phyloP scores from a whole-genome alignment of 64 coral and sea anemone genomes.

The Dendrophyllia cribrosa region DNA sequence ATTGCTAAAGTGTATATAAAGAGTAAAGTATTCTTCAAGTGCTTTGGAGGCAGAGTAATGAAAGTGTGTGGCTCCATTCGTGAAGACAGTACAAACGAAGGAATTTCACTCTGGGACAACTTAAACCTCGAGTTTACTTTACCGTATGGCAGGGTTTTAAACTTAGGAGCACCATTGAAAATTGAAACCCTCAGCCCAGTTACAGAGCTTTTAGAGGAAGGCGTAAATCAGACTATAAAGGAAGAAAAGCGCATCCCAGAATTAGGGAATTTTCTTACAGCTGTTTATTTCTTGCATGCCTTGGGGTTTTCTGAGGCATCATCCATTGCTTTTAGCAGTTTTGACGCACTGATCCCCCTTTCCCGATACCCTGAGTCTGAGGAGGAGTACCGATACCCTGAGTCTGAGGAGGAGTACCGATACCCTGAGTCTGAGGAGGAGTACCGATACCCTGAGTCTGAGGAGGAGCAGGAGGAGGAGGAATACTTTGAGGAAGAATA shows the following conservation, averaged over 20 bases:
- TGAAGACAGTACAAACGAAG: background rate
- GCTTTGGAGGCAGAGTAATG: constrained; percentile 4
- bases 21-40: constrained; percentile 23
- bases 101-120: background rate
- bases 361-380: background rate
- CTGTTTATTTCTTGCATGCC: constrained; percentile 41
- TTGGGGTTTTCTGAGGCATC: constrained; percentile 1
- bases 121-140: constrained; percentile 40
- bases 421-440: too few relatives aligned
- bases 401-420: too few relatives aligned
- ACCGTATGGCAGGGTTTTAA: constrained; percentile 25
- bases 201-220: constrained; percentile 42
- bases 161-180: constrained; percentile 7
- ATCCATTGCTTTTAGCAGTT: too few relatives aligned
- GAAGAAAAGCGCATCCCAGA: constrained; percentile 30
- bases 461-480: too few relatives aligned
- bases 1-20: constrained; percentile 31
- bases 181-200: constrained; percentile 11
- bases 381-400: background rate
- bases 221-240: constrained; percentile 15
- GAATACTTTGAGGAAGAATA: too few relatives aligned
- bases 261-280: constrained; percentile 37
- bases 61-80: constrained; percentile 22
- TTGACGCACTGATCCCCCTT: too few relatives aligned
- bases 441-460: too few relatives aligned